Base-by-base conservation (phyloP, 2,797 vertebrate genomes). In the Distichodus sexfasciatus region DNA sequence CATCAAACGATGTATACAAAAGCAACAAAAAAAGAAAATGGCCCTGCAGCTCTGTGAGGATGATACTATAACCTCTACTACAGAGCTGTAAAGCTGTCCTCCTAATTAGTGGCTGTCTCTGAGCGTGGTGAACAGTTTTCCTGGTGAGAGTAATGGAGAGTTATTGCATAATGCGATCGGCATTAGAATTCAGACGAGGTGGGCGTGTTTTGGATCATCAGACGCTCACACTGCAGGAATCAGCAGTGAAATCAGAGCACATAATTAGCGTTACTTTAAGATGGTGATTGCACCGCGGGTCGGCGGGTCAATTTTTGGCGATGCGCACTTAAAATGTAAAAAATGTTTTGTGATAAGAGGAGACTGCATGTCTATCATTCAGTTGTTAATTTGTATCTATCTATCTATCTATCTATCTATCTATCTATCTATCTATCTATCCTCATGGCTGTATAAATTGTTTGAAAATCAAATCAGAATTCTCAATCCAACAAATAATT, bases 31-130 rank as follows among this genome's bases (percentile, higher is more conserved):
- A 41, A 14, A n/a, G n/a, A n/a, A n/a, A n/a, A n/a, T n/a, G n/a
- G n/a, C n/a, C 14, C 23, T 26, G 14, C 24, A 43, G 24, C 57
- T 17, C 40, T 11, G n/a, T 43, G 57, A 4, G 6, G 7, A 23
- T 17, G 11, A 43, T 43, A 66, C 54, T 53, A 26, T 31, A 66
- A 53, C 44, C 47, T 66, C 61, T 60, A 66, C 70, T 53, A 44
- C 62, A 60, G 54, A 66, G 70, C 70, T 66, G 48, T 54, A 54
- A 43, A 66, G 43, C 29, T 54, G 70, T 51, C 62, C 44, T 66
- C 62, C 60, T 72, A 72, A 72, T 72, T 72, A 72, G 36, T 35
- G 62, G 54, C 44, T 66, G 62, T 58, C 62, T 72, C 26, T 24
- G 43, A 48, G 61, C 51, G 8, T 35, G 62, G 24, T 51, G 62